These are phyloP conservation scores for Siphamia tubifer DNA, from an alignment of 2,113 vertebrate genomes.

Conservation along the genomic window DNA sequence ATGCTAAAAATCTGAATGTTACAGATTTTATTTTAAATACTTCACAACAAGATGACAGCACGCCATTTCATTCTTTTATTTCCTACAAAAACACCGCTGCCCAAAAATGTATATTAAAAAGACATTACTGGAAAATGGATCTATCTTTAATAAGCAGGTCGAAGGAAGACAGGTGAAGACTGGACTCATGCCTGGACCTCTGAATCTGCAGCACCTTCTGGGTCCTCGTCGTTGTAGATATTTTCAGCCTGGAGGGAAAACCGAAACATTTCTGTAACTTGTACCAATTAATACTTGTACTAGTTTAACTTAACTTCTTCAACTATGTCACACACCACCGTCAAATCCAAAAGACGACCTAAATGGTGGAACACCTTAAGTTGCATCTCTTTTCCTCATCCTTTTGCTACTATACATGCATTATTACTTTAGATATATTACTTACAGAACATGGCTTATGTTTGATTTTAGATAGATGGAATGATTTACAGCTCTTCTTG, in stretches of 20 bases:
- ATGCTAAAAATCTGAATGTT: constrained; percentile 26
- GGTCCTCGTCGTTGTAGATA: constrained; percentile 98
- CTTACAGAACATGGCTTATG: no score
- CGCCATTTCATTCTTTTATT: constrained; percentile 21
- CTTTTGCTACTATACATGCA: no score
- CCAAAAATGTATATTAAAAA: constrained; percentile 33
- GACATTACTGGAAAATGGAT: constrained; percentile 24
- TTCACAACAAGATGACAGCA: constrained; percentile 14
- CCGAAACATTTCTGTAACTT: not conserved
- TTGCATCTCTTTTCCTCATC: no score
- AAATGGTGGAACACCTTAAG: no score
- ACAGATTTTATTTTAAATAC: constrained; percentile 47
- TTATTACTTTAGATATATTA: no score
- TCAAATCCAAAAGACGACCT: no score
- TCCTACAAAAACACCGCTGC: constrained; percentile 42
- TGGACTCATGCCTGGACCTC: constrained; percentile 81
- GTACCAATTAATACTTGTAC: constrained; percentile 29
- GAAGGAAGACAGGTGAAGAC: constrained; percentile 8
- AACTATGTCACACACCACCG: no score
- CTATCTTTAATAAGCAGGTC: constrained; percentile 38
- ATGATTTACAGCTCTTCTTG: no score
- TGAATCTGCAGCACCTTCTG: constrained; percentile 93
- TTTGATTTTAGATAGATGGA: no score
- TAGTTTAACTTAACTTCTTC: no score
- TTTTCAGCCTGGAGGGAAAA: constrained; percentile 89